Evolutionary conservation across 2,888 invertebrate genomes (phyloP), one percentile per base, ranked within the genome.

Genomic region (Gortyna flavago): DNA sequence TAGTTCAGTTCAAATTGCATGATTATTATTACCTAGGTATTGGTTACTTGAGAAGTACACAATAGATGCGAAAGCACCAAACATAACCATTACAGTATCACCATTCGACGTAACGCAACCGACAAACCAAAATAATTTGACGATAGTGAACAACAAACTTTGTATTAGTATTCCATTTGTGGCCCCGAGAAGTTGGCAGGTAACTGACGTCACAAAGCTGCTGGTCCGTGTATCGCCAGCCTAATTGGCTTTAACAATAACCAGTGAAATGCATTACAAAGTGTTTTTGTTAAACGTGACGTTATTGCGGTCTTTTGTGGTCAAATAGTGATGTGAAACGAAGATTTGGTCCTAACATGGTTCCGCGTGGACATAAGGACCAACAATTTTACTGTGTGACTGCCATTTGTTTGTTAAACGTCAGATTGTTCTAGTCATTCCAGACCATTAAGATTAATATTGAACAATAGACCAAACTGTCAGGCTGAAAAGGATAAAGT

Each of bases 131-230:
- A 87, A 83, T 88, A 88, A 87, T 85, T 87, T 79, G 78, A 83
- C 62, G 85, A 79, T 72, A 72, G 75, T 48, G 73, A 44, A 65
- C 73, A 35, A 66, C 61, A 71, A 77, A 83, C 59, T 80, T 84
- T 72, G 66, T 82, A 67, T 80, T 72, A 80, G 72, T 83, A 79
- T 87, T 80, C 82, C 83, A 87, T 87, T 89, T 80, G 79, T 68
- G 78, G 86, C 64, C 62, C 79, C 76, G 77, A 83, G 76, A 74
- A 82, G 85, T 85, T 90, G 92, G 89, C 92, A 92, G 90, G 87
- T 91, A 92, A 92, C 82, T 89, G 91, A 91, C 91, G 85, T 84
- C 81, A 91, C 91, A 92, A 92, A 92, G 91, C 88, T 84, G 68
- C 73, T 73, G 79, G 84, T 54, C 75, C 61, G 87, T 83, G 88